These are phyloP conservation scores for Plebejus argus DNA, from an alignment of 2,888 invertebrate genomes.

Conservation along the genomic window DNA sequence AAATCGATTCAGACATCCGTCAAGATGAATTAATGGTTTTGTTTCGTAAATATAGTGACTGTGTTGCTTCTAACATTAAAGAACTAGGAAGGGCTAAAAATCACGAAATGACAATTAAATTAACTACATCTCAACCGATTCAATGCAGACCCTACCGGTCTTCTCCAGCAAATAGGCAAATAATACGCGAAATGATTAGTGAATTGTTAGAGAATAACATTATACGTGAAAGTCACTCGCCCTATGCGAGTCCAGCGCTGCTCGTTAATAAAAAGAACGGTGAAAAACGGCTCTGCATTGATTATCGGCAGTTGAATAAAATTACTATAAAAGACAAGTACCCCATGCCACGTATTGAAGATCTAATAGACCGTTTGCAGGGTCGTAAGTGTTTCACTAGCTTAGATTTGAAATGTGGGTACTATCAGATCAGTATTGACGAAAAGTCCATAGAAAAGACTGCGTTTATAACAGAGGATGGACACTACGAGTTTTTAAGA, in stretches of 20 bases:
- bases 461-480: slow-evolving; percentile 54
- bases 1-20: neutral
- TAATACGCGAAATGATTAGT: slow-evolving; percentile 25
- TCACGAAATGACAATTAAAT: slow-evolving; percentile 3
- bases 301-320: slow-evolving; percentile 28
- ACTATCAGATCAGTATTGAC: slow-evolving; percentile 6
- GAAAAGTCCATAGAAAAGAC: slow-evolving; percentile 51
- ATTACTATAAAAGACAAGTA: slow-evolving; percentile 29
- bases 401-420: slow-evolving; percentile 17
- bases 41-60: slow-evolving; percentile 16
- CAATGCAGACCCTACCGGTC: slow-evolving; percentile 15
- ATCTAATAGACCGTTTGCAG: slow-evolving; percentile 20
- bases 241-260: slow-evolving; percentile 28
- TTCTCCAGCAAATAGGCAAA: slow-evolving; percentile 9
- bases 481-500: slow-evolving; percentile 54
- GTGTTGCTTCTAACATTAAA: slow-evolving; percentile 11
- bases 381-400: slow-evolving; percentile 22
- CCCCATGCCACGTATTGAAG: slow-evolving; percentile 29
- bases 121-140: neutral
- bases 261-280: slow-evolving; percentile 29
- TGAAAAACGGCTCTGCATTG: slow-evolving; percentile 29
- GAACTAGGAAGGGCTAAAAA: slow-evolving; percentile 22
- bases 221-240: slow-evolving; percentile 22
- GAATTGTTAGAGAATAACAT: slow-evolving; percentile 26
- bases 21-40: slow-evolving; percentile 15